Evolutionary conservation across 2,888 invertebrate species (phyloP).

Genomic region (Rhodophaea formosa): DNA sequence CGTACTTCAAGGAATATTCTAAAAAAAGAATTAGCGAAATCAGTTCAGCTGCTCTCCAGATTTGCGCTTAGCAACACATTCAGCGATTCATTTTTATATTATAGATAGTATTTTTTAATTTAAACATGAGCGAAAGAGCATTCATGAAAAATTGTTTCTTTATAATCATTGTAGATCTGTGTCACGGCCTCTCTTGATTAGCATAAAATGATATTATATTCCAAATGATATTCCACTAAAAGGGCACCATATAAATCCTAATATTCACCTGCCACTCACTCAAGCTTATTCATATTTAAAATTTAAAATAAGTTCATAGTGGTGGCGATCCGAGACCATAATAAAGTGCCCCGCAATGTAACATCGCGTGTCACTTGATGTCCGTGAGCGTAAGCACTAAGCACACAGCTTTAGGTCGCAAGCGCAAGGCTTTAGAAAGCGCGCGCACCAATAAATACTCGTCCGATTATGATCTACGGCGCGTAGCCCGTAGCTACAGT

Average conservation of each 20-base stretch:
- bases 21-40: no score
- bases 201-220: slow-evolving; percentile 37
- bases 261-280: slow-evolving; percentile 44
- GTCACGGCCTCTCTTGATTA: not conserved
- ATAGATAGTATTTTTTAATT: no score
- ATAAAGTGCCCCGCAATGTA: slow-evolving; percentile 42
- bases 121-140: not conserved
- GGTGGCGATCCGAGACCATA: slow-evolving; percentile 44
- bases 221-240: slow-evolving; percentile 22
- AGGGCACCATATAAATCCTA: slow-evolving; percentile 42
- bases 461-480: slow-evolving; percentile 79
- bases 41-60: no score
- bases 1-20: no score
- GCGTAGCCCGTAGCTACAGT: slow-evolving; percentile 75
- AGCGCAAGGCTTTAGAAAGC: slow-evolving; percentile 64
- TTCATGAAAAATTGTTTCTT: not conserved
- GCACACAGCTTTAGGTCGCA: slow-evolving; percentile 46
- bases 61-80: no score
- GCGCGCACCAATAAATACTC: slow-evolving; percentile 73
- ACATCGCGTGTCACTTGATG: slow-evolving; percentile 64
- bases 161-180: not conserved
- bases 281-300: slow-evolving; percentile 43
- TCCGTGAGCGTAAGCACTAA: slow-evolving; percentile 47
- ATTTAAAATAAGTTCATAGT: slow-evolving; percentile 38
- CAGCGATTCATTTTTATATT: no score